Conservation (phyloP, 2,797 vertebrate species). For the Erpetoichthys calabaricus region DNA sequence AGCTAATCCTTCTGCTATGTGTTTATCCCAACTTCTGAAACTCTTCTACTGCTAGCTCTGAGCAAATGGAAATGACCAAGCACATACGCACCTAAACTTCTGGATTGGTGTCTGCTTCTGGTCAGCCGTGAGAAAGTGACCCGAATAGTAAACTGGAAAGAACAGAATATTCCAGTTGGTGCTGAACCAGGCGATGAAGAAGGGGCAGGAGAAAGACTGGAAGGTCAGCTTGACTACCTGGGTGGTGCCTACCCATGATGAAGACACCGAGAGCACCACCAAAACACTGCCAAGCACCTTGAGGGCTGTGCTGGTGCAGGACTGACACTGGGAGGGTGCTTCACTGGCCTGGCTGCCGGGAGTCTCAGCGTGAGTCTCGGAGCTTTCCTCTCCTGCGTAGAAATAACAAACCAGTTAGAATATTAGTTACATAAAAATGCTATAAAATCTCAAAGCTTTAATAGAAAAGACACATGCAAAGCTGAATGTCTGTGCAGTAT, state of each 20-base stretch:
- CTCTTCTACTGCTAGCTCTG: too few relatives aligned
- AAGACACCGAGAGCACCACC: conserved; percentile 84
- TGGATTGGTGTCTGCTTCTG: conserved; percentile 90
- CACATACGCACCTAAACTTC: conserved; percentile 75
- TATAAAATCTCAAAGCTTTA: too few relatives aligned
- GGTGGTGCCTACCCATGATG: conserved; percentile 94
- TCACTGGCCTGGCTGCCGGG: conserved; percentile 60
- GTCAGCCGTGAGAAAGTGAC: conserved; percentile 71
- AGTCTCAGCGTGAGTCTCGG: conserved; percentile 67
- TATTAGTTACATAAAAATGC: too few relatives aligned
- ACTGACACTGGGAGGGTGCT: conserved; percentile 61
- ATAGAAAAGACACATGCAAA: too few relatives aligned
- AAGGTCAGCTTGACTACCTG: conserved; percentile 94
- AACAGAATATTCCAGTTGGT: conserved; percentile 98
- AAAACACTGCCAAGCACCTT: conserved; percentile 85
- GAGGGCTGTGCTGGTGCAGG: conserved; percentile 59
- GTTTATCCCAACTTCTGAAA: too few relatives aligned
- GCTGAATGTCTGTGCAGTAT: too few relatives aligned
- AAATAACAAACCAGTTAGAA: not conserved
- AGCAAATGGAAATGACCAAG: accelerated
- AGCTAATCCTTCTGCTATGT: too few relatives aligned
- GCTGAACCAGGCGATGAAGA: conserved; percentile 99
- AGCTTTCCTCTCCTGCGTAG: conserved; percentile 72
- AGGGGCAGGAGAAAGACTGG: conserved; percentile 94
- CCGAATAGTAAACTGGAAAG: conserved; percentile 94